Evolutionary conservation across 1,140 invertebrate species (phyloP).

Genomic region (Rhysida immarginata): DNA sequence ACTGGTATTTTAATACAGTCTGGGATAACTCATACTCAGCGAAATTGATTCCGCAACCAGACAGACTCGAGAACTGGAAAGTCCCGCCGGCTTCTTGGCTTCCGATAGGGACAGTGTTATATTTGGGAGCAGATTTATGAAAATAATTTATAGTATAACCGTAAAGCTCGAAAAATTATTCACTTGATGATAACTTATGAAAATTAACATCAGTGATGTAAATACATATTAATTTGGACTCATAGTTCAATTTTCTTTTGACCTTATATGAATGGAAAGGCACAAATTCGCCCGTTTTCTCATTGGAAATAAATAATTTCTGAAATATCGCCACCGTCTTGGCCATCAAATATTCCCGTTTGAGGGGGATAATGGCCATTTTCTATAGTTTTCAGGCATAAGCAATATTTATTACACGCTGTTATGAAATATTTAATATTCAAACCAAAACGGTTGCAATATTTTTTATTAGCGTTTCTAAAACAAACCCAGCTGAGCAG

Average conservation of each 20-base stretch:
- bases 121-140: conserved; percentile 14
- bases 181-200: conserved; percentile 1
- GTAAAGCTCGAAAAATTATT: conserved; percentile 14
- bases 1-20: no score
- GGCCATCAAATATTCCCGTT: conserved; percentile 10
- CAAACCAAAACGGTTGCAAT: no score
- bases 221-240: conserved; percentile 2
- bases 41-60: no score
- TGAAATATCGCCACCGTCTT: background rate
- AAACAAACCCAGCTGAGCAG: no score
- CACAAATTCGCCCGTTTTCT: conserved; percentile 7
- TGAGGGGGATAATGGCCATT: conserved; percentile 6
- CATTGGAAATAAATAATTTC: background rate
- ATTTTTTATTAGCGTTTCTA: no score
- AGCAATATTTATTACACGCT: background rate
- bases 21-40: no score
- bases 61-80: no score
- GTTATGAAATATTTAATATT: background rate
- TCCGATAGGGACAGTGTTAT: no score
- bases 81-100: no score
- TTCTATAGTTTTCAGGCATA: conserved; percentile 4
- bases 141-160: conserved; percentile 14
- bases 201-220: background rate
- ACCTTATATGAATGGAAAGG: conserved; percentile 3
- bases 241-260: conserved; percentile 10